These are phyloP conservation scores for Vidua chalybeata DNA, from an alignment of 2,113 vertebrate genomes.

Conservation along the genomic window DNA sequence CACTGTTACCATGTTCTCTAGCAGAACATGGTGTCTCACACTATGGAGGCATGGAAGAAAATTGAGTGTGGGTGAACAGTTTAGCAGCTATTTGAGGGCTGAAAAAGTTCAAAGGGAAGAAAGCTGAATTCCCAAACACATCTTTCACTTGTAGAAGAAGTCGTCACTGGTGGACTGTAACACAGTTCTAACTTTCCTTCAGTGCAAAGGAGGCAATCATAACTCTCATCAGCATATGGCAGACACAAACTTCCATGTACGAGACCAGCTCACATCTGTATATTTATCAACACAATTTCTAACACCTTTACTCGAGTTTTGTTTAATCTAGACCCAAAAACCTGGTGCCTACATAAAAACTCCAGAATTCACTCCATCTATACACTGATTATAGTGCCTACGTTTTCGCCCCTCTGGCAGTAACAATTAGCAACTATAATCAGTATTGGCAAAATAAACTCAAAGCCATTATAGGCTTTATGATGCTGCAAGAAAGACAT, in stretches of 20 bases:
- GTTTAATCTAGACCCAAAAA: not conserved
- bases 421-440: not conserved
- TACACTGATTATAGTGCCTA: not conserved
- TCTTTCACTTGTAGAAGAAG: not conserved
- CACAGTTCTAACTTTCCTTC: not conserved
- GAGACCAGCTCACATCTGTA: not conserved
- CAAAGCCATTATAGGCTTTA: not conserved
- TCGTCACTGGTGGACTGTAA: not conserved
- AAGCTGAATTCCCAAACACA: not conserved
- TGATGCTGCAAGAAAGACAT: not conserved
- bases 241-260: not conserved
- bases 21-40: not conserved
- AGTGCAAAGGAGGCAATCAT: not conserved
- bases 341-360: not conserved
- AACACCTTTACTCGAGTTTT: not conserved
- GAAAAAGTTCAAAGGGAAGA: not conserved
- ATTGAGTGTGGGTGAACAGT: not conserved
- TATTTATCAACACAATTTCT: not conserved
- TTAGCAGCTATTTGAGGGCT: not conserved
- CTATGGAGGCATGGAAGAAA: not conserved
- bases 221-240: not conserved
- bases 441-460: not conserved
- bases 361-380: not conserved
- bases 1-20: not conserved
- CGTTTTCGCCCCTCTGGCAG: not conserved